phyloP scores from a whole-genome alignment of 2,888 invertebrate genomes.

The Pristionchus fissidentatus region DNA sequence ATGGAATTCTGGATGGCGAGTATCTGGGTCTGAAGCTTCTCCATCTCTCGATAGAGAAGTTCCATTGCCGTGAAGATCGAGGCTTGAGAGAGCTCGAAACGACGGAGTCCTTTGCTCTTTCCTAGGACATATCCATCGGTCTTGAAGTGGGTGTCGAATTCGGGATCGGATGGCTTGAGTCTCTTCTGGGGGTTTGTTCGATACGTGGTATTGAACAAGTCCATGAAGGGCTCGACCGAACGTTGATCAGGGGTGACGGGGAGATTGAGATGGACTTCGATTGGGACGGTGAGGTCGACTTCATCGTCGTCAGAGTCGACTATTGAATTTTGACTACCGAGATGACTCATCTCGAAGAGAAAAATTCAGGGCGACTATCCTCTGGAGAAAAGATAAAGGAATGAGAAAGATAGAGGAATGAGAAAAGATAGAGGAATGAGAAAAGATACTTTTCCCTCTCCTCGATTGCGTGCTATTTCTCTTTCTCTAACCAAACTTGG shows the following conservation, averaged over 20 bases:
- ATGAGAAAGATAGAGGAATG: neutral
- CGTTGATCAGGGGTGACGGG: neutral
- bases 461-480: too few relatives aligned
- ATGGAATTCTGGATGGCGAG: neutral
- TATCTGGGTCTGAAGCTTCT: neutral
- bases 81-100: neutral
- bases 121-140: neutral
- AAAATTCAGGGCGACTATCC: neutral
- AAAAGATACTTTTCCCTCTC: too few relatives aligned
- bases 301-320: neutral
- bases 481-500: too few relatives aligned
- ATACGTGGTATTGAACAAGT: neutral
- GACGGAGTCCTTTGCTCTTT: neutral
- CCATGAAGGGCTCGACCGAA: neutral
- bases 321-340: neutral
- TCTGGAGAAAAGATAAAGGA: too few relatives aligned
- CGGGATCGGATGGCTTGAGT: neutral
- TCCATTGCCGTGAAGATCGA: neutral
- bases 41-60: neutral
- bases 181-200: neutral
- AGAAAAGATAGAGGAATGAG: too few relatives aligned
- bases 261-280: neutral
- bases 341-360: neutral
- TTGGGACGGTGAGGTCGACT: neutral
- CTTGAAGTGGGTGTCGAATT: neutral